Base-by-base conservation (phyloP, 1,140 invertebrate species). In the Ceratina japonica region DNA sequence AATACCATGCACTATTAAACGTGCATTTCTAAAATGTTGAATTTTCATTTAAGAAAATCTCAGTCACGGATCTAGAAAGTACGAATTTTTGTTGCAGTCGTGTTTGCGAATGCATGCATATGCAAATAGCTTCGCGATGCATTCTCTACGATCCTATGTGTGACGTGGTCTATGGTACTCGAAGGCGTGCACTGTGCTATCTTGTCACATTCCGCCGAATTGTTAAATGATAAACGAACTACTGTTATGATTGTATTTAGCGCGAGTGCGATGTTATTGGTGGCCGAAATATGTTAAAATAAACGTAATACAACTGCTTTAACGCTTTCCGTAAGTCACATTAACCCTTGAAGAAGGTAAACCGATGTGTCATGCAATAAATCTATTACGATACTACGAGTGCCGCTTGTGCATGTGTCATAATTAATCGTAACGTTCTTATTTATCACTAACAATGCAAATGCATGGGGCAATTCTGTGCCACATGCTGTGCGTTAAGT, bases 151-250 rank as follows among this genome's bases (percentile, higher is more conserved):
- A 10, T 44, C 73, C 69, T 79, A 64, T 58, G 31, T 2, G 13
- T n/a, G 27, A 73, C 10, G 49, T 78, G 16, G 59, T 79, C 64
- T 49, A 22, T 79, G 76, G 37, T 49, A 51, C 5, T 0, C 2
- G 5, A 79, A 73, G 76, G 51, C 69, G 76, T 79, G 61, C 37
- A 73, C 22, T 63, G 27, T 31, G 37, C 18, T 24, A 24, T 15
- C 37, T 64, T 56, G 12, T 3, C 20, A 31, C 15, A 20, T 22
- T 31, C 56, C 64, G 16, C 24, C 22, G 61, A 51, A 64, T 18
- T 58, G 52, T 58, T n/a, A 58, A 64, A 64, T 71, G 16, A n/a
- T 16, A 63, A 22, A 10, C 3, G 16, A 13, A 2, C 1, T 31
- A 58, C 51, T 22, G 24, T 58, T 73, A 78, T 73, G 31, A 20